Evolutionary conservation across 1,140 invertebrate species (phyloP).

Genomic region (Zaprionus nigranus): DNA sequence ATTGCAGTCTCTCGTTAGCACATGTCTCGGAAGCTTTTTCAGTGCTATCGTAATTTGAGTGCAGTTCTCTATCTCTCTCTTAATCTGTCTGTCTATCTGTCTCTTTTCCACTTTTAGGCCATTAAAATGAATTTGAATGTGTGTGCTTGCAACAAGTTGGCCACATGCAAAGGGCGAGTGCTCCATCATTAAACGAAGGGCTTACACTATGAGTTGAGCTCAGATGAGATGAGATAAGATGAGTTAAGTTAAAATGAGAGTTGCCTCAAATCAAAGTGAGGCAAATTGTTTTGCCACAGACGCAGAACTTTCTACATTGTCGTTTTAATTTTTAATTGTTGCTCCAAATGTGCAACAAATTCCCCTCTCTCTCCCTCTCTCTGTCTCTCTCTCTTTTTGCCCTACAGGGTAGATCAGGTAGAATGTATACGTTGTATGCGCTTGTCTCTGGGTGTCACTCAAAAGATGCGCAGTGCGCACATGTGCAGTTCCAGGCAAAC

Average conservation of each 20-base stretch:
- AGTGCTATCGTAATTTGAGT: slow-evolving; percentile 37
- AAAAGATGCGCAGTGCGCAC: slow-evolving; percentile 62
- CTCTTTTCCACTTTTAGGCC: slow-evolving; percentile 20
- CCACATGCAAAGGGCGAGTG: slow-evolving; percentile 27
- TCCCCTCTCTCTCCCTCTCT: background rate
- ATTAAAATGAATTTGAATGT: slow-evolving; percentile 62
- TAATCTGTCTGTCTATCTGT: background rate
- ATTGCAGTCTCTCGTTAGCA: slow-evolving; percentile 38
- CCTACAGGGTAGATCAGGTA: background rate
- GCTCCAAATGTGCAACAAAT: slow-evolving; percentile 42
- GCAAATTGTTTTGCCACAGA: slow-evolving; percentile 41
- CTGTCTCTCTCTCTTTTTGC: background rate
- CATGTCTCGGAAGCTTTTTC: slow-evolving; percentile 12
- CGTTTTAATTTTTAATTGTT: slow-evolving; percentile 68
- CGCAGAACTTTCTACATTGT: slow-evolving; percentile 49
- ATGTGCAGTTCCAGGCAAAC: slow-evolving; percentile 52
- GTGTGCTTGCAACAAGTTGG: slow-evolving; percentile 27
- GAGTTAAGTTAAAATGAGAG: slow-evolving; percentile 24
- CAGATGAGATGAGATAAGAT: slow-evolving; percentile 12
- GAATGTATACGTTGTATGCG: slow-evolving; percentile 20
- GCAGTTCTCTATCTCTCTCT: slow-evolving; percentile 8
- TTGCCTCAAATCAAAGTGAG: slow-evolving; percentile 36
- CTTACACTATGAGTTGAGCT: slow-evolving; percentile 2
- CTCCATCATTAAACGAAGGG: slow-evolving; percentile 65
- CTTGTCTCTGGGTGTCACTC: slow-evolving; percentile 55